Percentiles rank a stretch among this genome's conserved stretches.
Conservation (phyloP, 2,888 invertebrate species). For the Hesperia comma region DNA sequence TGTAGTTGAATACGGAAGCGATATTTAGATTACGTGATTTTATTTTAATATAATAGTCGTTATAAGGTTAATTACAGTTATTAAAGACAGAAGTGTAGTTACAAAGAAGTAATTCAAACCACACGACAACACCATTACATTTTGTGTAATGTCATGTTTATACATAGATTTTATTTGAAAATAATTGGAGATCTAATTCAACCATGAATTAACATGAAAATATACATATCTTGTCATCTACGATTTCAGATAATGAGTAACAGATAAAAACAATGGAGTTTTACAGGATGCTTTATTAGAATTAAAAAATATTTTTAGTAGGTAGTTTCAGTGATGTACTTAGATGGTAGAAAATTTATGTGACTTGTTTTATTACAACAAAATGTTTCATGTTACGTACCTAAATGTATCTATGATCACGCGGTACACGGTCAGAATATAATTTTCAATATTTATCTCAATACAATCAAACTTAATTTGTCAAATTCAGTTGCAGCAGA, state of each 20-base stretch:
- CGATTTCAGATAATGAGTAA: neutral
- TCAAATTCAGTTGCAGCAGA: neutral
- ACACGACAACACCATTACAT: slow-evolving; percentile 13
- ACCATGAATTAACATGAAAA: neutral
- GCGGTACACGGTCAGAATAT: neutral
- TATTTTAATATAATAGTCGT: slow-evolving; percentile 25
- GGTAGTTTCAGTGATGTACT: neutral
- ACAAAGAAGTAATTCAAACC: slow-evolving; percentile 20
- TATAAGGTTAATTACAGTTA: slow-evolving; percentile 34
- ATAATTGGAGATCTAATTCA: neutral
- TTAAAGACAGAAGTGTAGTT: slow-evolving; percentile 26
- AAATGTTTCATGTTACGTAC: no score
- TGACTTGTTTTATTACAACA: no score
- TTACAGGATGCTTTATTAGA: no score
- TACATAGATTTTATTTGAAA: neutral
- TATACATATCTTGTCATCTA: neutral
- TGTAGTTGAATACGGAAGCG: slow-evolving; percentile 30
- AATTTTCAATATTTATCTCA: neutral
- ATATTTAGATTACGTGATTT: slow-evolving; percentile 17
- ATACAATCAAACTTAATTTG: neutral
- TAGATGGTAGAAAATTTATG: no score
- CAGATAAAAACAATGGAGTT: neutral
- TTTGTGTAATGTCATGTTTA: neutral
- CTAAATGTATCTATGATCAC: no score
- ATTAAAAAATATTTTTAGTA: no score